phyloP scores from a whole-genome alignment of 2,797 vertebrate genomes.

The Crenichthys baileyi region DNA sequence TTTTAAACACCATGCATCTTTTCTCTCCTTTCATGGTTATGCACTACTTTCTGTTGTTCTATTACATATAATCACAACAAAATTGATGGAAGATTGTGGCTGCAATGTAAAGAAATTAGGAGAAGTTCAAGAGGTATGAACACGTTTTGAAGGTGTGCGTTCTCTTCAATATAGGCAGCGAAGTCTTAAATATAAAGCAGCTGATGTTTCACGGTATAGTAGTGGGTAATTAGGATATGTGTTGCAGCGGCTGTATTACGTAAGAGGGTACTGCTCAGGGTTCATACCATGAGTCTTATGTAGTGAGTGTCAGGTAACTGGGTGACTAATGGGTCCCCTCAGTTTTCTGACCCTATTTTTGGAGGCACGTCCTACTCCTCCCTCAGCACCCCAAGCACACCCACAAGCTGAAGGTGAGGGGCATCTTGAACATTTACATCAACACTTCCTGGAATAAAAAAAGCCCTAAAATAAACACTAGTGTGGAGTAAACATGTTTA shows the following conservation, averaged over 20 bases:
- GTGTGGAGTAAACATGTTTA: not conserved
- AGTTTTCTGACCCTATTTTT: slow-evolving; percentile 12
- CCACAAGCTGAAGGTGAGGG: slow-evolving; percentile 71
- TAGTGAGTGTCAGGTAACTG: slow-evolving; percentile 7
- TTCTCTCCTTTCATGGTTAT: too few relatives aligned
- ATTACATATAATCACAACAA: not conserved
- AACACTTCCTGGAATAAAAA: not conserved
- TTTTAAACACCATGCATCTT: too few relatives aligned
- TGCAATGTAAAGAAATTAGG: not conserved
- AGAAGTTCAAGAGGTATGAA: not conserved
- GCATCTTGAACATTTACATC: slow-evolving; percentile 5
- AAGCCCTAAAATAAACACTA: not conserved
- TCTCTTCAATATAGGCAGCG: not conserved
- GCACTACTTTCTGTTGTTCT: too few relatives aligned
- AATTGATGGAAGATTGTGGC: not conserved
- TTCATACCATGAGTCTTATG: slow-evolving; percentile 13
- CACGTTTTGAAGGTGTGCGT: not conserved
- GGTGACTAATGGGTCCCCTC: slow-evolving; percentile 46
- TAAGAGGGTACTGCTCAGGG: slow-evolving; percentile 46
- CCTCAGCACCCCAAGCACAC: slow-evolving; percentile 72
- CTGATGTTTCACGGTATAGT: slow-evolving; percentile 1
- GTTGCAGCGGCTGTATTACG: slow-evolving; percentile 31
- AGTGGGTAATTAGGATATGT: slow-evolving; percentile 40
- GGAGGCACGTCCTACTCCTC: slow-evolving; percentile 64
- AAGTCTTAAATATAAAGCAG: not conserved